Base-by-base conservation (phyloP, 2,797 vertebrate species). In the Phoebastria nigripes region DNA sequence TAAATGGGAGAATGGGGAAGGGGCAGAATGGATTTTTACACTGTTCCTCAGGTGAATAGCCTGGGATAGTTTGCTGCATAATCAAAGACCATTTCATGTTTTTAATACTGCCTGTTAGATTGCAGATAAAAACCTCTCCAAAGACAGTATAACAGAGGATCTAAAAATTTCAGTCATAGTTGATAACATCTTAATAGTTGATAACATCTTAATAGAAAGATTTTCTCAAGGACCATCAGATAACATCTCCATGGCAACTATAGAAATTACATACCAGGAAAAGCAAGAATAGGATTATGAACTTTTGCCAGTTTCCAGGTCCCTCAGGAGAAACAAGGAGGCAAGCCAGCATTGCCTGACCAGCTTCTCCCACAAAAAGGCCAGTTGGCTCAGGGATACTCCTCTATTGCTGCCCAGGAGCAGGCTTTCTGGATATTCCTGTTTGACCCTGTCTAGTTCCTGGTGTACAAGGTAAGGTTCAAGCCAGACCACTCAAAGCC, bases 151-250 rank as follows among this genome's bases (percentile, higher is more conserved):
- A 70, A 78, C 22, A 82, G 28, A 86, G 24, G 9, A 15, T 82
- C 17, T 56, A 71, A 92, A 95, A 89, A 17, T 16, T 54, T 80
- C 47, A 85, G 0, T 86, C 59, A 58, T 10, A 44, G 42, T 21
- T 58, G 33, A 39, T 79, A 90, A 76, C 24, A 47, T 37, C 49
- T 74, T 90, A 87, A 91, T 46, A 82, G 80, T 21, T 58, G 33
- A 39, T 79, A 90, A 76, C 24, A 44, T 37, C 49, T 74, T 90
- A 87, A 91, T 46, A 82, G 80, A 77, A 93, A 84, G 14, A 67
- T 74, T 93, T 92, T 91, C 47, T 87, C 49, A 81, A 87, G 71
- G 74, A 78, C 61, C 37, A 61, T 51, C 87, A 91, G 12, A 4
- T 42, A 87, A 24, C 1, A 0, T 92, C 61, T 89, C 87, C 61